Conservation (phyloP, 2,888 invertebrate genomes). For the Lissocephala sabroskyi region DNA sequence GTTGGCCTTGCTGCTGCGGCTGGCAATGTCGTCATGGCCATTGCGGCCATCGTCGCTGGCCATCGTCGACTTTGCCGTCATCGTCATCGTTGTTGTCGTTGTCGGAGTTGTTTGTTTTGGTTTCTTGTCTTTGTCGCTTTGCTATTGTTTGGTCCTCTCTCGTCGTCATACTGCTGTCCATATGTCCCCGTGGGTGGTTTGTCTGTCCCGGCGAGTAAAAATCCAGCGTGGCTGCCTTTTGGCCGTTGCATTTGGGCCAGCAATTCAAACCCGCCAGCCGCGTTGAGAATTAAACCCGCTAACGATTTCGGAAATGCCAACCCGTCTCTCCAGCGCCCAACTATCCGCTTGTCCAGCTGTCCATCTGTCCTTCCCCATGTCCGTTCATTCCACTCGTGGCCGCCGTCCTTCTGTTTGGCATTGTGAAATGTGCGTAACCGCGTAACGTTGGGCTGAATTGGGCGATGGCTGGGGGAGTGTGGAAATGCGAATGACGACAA, state of each 20-base stretch:
- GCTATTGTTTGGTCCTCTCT: no score
- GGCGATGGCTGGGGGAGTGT: no score
- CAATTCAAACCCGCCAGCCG: background rate
- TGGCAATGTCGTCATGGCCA: slow-evolving; percentile 12
- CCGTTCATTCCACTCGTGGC: no score
- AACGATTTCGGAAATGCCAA: slow-evolving; percentile 26
- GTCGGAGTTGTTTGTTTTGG: background rate
- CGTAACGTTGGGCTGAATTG: no score
- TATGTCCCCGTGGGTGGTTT: no score
- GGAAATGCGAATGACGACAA: no score
- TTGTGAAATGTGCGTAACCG: no score
- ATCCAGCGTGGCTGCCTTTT: no score
- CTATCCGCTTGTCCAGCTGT: background rate
- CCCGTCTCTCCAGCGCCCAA: background rate
- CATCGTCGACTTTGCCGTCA: slow-evolving; percentile 3
- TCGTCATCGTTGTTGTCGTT: slow-evolving; percentile 10
- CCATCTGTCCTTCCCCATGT: slow-evolving; percentile 2
- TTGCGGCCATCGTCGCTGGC: background rate
- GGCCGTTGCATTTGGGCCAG: background rate
- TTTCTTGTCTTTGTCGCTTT: no score
- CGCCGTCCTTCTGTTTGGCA: no score
- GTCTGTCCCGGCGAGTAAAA: no score
- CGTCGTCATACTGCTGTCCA: no score
- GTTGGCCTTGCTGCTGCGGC: background rate
- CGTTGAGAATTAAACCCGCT: slow-evolving; percentile 30